A percentile compares a stretch with the other conserved stretches of the same genome.
Conservation (phyloP, 2,888 invertebrate species). For the Sinelater perroti region DNA sequence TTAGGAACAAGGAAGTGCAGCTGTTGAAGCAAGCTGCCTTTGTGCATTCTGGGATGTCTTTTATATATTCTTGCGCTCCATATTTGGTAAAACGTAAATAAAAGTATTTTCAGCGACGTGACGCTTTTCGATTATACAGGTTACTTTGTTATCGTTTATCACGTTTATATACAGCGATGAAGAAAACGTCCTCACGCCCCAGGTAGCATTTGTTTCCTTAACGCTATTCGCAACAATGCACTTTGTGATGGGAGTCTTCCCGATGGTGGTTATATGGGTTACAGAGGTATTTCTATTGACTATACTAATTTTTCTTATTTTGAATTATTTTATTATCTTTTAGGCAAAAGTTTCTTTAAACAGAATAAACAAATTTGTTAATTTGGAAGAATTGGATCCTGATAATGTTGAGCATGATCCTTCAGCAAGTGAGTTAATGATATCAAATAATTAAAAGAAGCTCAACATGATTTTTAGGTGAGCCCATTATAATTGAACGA, state of each 20-base stretch:
- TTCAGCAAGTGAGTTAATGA: conserved; percentile 71
- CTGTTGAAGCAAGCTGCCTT: conserved; percentile 91
- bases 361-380: conserved; percentile 92
- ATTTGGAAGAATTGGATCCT: conserved; percentile 87
- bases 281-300: conserved; percentile 71
- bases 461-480: conserved; percentile 60
- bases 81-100: conserved; percentile 78
- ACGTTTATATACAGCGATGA: conserved; percentile 77
- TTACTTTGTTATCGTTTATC: conserved; percentile 84
- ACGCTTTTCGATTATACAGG: conserved; percentile 64
- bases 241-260: conserved; percentile 84
- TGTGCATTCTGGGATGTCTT: conserved; percentile 88
- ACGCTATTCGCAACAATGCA: conserved; percentile 88
- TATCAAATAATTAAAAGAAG: conserved; percentile 33
- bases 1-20: conserved; percentile 87
- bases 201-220: conserved; percentile 87
- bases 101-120: neutral
- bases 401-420: conserved; percentile 78
- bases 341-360: conserved; percentile 90
- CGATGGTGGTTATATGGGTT: conserved; percentile 75
- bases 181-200: conserved; percentile 78
- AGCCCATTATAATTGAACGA: conserved; percentile 85
- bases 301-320: neutral
- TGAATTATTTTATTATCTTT: conserved; percentile 41
- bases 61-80: conserved; percentile 95